phyloP scores from a whole-genome alignment of 2,888 invertebrate genomes.

The Drosophila neutralis region DNA sequence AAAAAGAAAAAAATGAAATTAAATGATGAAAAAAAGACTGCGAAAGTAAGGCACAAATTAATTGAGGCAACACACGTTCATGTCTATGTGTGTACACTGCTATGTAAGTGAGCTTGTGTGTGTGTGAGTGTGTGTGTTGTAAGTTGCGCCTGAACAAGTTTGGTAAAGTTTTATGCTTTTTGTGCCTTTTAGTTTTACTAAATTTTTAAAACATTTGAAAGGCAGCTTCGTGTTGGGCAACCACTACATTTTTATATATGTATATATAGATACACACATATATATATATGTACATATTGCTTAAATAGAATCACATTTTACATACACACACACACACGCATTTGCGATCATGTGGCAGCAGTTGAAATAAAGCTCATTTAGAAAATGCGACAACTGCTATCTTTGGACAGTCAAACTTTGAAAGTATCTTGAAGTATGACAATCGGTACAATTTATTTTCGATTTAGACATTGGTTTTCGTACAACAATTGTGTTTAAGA shows the following conservation, averaged over 20 bases:
- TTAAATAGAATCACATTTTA: conserved; percentile 20
- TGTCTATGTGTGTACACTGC: conserved; percentile 2
- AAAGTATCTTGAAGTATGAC: neutral
- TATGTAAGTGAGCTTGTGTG: neutral
- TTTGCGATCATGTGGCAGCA: conserved; percentile 26
- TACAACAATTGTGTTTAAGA: neutral
- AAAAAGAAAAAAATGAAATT: conserved; percentile 1
- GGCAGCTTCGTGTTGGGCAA: conserved; percentile 24
- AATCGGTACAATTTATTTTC: neutral
- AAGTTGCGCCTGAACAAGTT: conserved; percentile 41
- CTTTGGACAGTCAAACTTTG: neutral
- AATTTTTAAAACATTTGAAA: conserved; percentile 63
- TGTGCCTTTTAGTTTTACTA: conserved; percentile 52
- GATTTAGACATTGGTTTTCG: neutral
- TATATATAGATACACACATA: neutral
- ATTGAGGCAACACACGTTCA: conserved; percentile 52
- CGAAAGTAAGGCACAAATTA: conserved; percentile 45
- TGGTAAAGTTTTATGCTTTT: conserved; percentile 42
- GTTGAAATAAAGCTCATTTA: conserved; percentile 39
- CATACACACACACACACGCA: conserved; percentile 8
- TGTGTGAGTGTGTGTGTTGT: conserved; percentile 2
- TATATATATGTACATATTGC: neutral
- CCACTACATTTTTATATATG: conserved; percentile 2
- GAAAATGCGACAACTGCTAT: conserved; percentile 18
- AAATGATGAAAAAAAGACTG: conserved; percentile 11